Evolutionary conservation across 2,888 invertebrate genomes (phyloP), one percentile per base, ranked within the genome.

Genomic region (Apodemia duryi): DNA sequence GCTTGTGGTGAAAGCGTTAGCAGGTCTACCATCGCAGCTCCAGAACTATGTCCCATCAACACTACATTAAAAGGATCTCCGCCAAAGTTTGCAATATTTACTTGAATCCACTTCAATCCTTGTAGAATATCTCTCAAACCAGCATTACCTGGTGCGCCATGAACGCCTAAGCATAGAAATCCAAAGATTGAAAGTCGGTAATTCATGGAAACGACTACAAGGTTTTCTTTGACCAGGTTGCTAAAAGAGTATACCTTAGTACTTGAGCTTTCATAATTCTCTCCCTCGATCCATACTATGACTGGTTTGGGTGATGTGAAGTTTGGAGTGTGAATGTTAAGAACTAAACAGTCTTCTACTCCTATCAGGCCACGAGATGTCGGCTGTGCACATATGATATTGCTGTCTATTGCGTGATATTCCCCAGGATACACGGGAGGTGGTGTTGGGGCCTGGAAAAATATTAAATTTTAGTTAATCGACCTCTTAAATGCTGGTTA

Each of bases 91-190:
- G 74, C 86, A 52, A 96, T 96, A 77, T 97, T 96, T 64, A 94
- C 91, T 72, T 94, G 92, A 0, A 96, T 91, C 96, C 96, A 96
- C 69, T 92, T 81, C 65, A 98, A 85, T 1, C 96, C 97, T 85
- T 96, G 92, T 69, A 95, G 93, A 70, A 98, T 96, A 80, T 98
- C 98, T 79, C 95, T 94, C 35, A 98, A 83, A 0, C 98, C 98
- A 71, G 96, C 95, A 80, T 98, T 98, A 0, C 98, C 98, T 0
- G 96, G 94, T 1, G 94, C 94, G 72, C 93, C 93, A 7, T 81
- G 71, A 0, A 89, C 91, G 13, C 93, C 93, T 64, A 94, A 79
- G 67, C 93, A 94, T 38, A 95, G 91, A 82, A 95, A 95, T 41
- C 95, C 96, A 72, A 96, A 96, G 41, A 96, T 93, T 60, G 96